phyloP scores from a whole-genome alignment of 2,797 vertebrate species.

The Nasua narica region DNA sequence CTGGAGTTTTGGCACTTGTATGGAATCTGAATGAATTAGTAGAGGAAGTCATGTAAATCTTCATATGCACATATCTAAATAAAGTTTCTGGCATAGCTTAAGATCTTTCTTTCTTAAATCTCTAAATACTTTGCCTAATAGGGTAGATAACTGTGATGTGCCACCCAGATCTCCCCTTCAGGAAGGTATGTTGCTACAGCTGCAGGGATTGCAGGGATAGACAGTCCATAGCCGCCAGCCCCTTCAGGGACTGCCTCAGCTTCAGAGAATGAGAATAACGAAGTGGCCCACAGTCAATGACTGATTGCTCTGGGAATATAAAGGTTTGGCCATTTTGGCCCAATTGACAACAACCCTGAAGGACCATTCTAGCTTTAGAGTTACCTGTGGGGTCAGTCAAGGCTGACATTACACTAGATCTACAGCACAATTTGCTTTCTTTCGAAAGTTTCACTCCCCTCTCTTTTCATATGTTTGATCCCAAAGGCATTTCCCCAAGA shows the following conservation, averaged over 20 bases:
- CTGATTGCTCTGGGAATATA: background rate
- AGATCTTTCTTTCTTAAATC: background rate
- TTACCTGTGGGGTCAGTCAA: background rate
- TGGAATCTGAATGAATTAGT: background rate
- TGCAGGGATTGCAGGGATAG: background rate
- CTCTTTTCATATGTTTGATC: background rate
- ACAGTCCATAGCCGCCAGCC: background rate
- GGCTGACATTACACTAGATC: background rate
- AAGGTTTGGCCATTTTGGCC: background rate
- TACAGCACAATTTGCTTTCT: background rate
- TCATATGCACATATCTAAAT: background rate
- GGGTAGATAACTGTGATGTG: background rate
- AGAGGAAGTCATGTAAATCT: background rate
- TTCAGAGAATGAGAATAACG: background rate
- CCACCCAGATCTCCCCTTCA: background rate
- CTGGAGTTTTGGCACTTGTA: background rate
- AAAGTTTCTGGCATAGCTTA: background rate
- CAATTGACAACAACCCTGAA: background rate
- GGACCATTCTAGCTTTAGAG: background rate
- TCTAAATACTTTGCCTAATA: slow-evolving; percentile 8
- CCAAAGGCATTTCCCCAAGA: background rate
- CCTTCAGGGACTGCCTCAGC: background rate
- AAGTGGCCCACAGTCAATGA: background rate
- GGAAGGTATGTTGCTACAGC: background rate
- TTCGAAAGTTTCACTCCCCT: background rate